Conservation (phyloP, 2,888 invertebrate genomes). For the Rhagonycha lutea region DNA sequence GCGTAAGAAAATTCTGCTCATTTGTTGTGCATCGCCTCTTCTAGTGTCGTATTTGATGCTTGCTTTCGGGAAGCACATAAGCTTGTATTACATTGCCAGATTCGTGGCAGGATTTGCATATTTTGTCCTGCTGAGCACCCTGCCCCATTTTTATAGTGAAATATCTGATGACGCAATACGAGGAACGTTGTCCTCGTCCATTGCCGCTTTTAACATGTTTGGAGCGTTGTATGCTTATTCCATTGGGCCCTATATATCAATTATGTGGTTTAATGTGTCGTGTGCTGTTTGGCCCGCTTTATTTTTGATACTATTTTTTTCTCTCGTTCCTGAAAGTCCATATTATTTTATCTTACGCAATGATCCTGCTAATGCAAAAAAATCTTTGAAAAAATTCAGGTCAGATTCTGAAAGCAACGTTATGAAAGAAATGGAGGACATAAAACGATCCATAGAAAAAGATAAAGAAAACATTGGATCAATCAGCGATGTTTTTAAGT, state of each 20-base stretch:
- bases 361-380: conserved; percentile 63
- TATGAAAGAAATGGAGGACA: conserved; percentile 62
- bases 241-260: conserved; percentile 73
- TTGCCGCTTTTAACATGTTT: conserved; percentile 27
- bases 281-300: conserved; percentile 42
- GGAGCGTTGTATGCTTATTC: conserved; percentile 65
- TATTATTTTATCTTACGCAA: conserved; percentile 67
- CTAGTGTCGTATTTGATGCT: conserved; percentile 67
- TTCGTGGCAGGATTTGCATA: not conserved
- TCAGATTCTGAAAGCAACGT: conserved; percentile 63
- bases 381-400: conserved; percentile 68
- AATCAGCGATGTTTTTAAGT: conserved; percentile 53
- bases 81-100: conserved; percentile 21
- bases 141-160: too few species aligned
- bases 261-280: conserved; percentile 64
- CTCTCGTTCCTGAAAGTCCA: conserved; percentile 83
- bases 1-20: conserved; percentile 69
- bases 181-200: too few species aligned
- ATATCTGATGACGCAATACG: too few species aligned
- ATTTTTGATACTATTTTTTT: conserved; percentile 63
- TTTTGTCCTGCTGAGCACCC: not conserved
- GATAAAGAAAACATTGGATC: conserved; percentile 53
- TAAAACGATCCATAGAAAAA: conserved; percentile 51
- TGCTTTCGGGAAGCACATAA: conserved; percentile 41
- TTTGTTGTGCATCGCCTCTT: conserved; percentile 66